Base-by-base conservation (phyloP, 2,797 vertebrate genomes). In the Melanotaenia boesemani region DNA sequence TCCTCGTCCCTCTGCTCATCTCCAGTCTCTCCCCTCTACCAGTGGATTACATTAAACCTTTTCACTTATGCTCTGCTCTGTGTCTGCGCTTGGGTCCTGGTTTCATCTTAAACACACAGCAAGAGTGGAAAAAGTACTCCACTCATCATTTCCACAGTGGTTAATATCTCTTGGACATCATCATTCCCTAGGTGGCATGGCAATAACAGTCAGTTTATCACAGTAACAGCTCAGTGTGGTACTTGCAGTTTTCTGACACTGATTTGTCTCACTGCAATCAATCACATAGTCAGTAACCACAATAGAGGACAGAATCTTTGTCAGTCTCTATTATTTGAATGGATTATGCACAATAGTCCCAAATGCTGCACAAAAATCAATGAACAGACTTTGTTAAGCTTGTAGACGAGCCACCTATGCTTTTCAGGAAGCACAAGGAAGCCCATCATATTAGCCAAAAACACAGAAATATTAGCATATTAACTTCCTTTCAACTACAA, bases 161-260 rank as follows among this genome's bases (percentile, higher is more conserved):
- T 59, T 70, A 67, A 69, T 74, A 58, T 69, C 20, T 61, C 36
- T 32, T 57, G 22, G 56, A 64, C 69, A 11, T 74, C 58, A 61
- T 77, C 12, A 75, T 83, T 84, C 74, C 24, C 48, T 36, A 28
- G 37, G 13, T 82, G 71, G 32, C 44, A 63, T 58, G 30, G 63
- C 70, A 79, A 63, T 63, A 70, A 71, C 2, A 44, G 67, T 76
- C 70, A 63, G 28, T 55, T 36, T 63, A 55, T 54, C 78, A 74
- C 13, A 60, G 52, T 50, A 61, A 71, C 26, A 61, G 58, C 44
- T 67, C 32, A 52, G 36, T 68, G 56, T 70, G 59, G n/a, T 18
- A 12, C 26, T 34, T 55, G 34, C 1, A 6, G 41, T 26, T 76
- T 39, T 60, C 36, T 65, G 32, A 28, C 32, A 56, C 32, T 11